Evolutionary conservation across 2,113 vertebrate genomes (phyloP), one percentile per base, ranked within the genome.

Genomic region (Okapia johnstoni): DNA sequence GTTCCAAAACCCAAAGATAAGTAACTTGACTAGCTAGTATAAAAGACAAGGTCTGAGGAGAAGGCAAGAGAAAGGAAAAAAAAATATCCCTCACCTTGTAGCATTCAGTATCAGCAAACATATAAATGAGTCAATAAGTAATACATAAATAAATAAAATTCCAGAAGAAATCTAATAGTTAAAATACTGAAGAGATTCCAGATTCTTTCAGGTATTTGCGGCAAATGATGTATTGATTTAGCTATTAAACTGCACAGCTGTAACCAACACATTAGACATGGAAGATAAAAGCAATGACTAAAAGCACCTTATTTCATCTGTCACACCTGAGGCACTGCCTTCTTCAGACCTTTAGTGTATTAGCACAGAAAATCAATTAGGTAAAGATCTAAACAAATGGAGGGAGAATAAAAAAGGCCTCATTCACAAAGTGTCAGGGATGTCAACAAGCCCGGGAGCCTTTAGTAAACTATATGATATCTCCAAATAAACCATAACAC

Each of bases 341-440:
- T 98, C 98, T 99, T 97, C 80, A 99, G 98, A 98, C 98, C 96
- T 98, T 98, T 97, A 98, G 98, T 99, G 97, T 99, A 99, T 99
- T 98, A 98, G 98, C 98, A 98, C 97, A 98, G 98, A 99, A 99
- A 99, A 99, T 99, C 99, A 99, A 99, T 99, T 99, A 99, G 98
- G 97, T 98, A 99, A 99, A 99, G 98, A 98, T 96, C 98, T 98
- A 99, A 98, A 98, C 98, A 99, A 99, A 99, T 99, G 98, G 99
- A 98, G 98, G 70, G 88, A 98, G 96, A 98, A 98, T 97, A 86
- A 97, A 97, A 97, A 95, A 94, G 63, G 26, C 60, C 95, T 98
- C 98, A 98, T 99, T 98, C 98, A 98, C 97, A 97, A 98, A 98
- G 97, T 98, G 95, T 93, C 94, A 95, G 48, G 54, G 96, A 94